These are phyloP conservation scores for Copsychus sechellarum DNA, from an alignment of 2,113 vertebrate genomes.

Conservation along the genomic window DNA sequence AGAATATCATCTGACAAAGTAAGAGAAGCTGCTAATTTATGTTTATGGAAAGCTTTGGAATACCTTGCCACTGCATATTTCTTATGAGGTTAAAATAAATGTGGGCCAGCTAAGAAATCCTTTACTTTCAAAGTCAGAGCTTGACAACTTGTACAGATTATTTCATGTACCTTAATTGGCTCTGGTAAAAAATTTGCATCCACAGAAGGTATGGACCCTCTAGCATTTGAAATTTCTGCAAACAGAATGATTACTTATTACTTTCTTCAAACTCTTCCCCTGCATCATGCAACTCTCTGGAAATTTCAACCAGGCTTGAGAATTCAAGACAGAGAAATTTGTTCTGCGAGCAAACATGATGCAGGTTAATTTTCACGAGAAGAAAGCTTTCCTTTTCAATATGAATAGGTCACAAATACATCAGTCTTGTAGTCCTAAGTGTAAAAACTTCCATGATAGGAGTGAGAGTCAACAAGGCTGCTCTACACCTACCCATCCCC, in stretches of 20 bases:
- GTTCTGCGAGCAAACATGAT: neutral
- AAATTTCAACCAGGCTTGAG: neutral
- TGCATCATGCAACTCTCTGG: neutral
- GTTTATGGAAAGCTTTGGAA: neutral
- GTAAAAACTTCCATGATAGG: neutral
- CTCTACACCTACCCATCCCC: neutral
- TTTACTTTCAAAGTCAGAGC: neutral
- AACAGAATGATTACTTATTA: neutral
- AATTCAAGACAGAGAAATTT: neutral
- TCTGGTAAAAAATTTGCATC: neutral
- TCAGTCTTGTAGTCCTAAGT: neutral
- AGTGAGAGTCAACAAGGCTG: neutral
- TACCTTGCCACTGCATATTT: neutral
- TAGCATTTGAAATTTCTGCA: neutral
- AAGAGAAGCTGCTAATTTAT: neutral
- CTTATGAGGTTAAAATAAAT: neutral
- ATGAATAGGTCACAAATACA: neutral
- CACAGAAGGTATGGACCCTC: neutral
- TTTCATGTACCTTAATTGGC: fast-evolving
- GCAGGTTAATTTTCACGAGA: neutral
- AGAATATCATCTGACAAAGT: neutral
- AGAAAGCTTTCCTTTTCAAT: neutral
- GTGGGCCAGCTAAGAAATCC: neutral
- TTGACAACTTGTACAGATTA: neutral
- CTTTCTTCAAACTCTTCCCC: neutral